Conservation (phyloP, 2,113 vertebrate genomes). For the Pluvianellus socialis region DNA sequence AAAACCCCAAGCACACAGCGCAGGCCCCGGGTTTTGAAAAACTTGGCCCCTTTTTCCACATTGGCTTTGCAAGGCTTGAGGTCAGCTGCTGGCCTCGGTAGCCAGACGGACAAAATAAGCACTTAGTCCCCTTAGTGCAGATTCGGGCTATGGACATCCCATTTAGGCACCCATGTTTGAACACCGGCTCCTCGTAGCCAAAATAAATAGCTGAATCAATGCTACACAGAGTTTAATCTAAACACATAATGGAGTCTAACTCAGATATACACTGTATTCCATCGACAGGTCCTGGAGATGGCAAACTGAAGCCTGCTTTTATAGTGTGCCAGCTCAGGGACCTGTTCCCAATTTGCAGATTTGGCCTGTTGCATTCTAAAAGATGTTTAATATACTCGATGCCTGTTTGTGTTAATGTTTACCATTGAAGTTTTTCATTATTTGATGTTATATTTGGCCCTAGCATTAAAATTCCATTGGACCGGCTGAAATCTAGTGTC, state of each 20-base stretch:
- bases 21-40: not conserved
- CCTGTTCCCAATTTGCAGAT: conserved; percentile 76
- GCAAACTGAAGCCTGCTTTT: conserved; percentile 67
- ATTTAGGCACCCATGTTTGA: conserved; percentile 24
- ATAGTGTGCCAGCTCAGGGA: conserved; percentile 69
- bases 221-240: conserved; percentile 54
- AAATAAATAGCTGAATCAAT: conserved; percentile 62
- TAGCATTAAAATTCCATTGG: conserved; percentile 51
- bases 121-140: not conserved
- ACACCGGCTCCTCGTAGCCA: not conserved
- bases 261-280: conserved; percentile 47
- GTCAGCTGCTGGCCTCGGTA: not conserved
- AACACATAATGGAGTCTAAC: conserved; percentile 19
- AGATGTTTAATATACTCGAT: conserved; percentile 69
- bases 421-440: conserved; percentile 77
- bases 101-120: not conserved
- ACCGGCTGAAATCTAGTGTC: conserved; percentile 55
- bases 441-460: conserved; percentile 78
- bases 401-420: conserved; percentile 74
- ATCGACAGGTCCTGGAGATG: conserved; percentile 51
- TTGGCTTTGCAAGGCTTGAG: not conserved
- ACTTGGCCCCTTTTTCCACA: not conserved
- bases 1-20: not conserved
- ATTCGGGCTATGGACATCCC: not conserved
- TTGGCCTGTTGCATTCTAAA: conserved; percentile 63